phyloP scores from a whole-genome alignment of 2,888 invertebrate genomes.

The Thumatha senex region DNA sequence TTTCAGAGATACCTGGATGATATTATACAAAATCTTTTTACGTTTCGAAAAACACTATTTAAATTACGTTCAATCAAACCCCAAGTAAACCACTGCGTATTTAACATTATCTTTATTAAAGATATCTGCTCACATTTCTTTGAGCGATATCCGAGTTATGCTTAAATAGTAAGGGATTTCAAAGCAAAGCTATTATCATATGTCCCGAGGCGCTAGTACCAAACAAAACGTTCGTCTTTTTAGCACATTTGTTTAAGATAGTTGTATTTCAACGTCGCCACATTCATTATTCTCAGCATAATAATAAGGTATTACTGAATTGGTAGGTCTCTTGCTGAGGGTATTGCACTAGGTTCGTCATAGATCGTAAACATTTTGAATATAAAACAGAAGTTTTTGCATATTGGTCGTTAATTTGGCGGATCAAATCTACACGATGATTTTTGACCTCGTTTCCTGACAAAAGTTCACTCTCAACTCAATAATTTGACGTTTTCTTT shows the following conservation, averaged over 20 bases:
- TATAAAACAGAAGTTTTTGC: neutral
- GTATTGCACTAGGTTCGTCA: neutral
- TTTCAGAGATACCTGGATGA: too few species aligned
- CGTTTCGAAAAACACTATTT: too few species aligned
- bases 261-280: conserved; percentile 71
- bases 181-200: conserved; percentile 76
- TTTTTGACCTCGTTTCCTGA: too few species aligned
- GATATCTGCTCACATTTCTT: too few species aligned
- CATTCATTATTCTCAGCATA: conserved; percentile 57
- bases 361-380: neutral
- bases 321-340: conserved; percentile 6
- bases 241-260: conserved; percentile 80
- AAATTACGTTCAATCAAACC: too few species aligned
- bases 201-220: conserved; percentile 65
- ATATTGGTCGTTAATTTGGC: too few species aligned
- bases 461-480: too few species aligned
- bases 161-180: conserved; percentile 46
- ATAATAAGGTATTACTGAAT: conserved; percentile 28
- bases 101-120: too few species aligned
- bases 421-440: too few species aligned
- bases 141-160: neutral
- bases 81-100: too few species aligned
- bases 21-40: too few species aligned
- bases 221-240: conserved; percentile 80
- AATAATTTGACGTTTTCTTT: too few species aligned